phyloP scores from a whole-genome alignment of 92 coral and sea anemone genomes.

The Epizoanthus rinbou region DNA sequence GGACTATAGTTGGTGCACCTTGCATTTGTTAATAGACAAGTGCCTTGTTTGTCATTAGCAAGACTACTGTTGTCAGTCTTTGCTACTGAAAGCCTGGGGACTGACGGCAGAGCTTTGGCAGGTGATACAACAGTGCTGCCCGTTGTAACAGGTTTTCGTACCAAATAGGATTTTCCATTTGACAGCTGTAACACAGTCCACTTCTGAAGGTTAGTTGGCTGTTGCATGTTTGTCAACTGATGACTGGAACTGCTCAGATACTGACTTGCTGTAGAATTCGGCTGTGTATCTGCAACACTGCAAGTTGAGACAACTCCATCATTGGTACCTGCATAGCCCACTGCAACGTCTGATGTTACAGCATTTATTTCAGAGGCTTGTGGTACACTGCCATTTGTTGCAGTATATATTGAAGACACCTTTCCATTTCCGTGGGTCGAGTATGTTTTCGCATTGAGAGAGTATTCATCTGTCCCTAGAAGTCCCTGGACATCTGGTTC shows the following conservation, averaged over 20 bases:
- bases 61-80: background rate
- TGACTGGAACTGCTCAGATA: background rate
- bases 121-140: background rate
- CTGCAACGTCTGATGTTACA: background rate
- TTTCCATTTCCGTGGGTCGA: background rate
- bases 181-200: constrained; percentile 5
- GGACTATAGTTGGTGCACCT: background rate
- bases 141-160: background rate
- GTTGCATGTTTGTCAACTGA: background rate
- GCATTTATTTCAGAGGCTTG: background rate
- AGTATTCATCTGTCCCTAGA: background rate
- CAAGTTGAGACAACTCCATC: background rate
- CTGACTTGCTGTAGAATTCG: background rate
- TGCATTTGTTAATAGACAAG: background rate
- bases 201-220: background rate
- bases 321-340: background rate
- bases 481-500: too few species aligned
- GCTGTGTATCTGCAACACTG: background rate
- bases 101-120: background rate
- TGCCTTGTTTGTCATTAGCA: background rate
- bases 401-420: background rate
- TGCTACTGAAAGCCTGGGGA: background rate
- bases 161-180: constrained; percentile 5
- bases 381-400: background rate
- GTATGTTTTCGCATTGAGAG: too few species aligned